Evolutionary conservation across 2,888 invertebrate genomes (phyloP), one percentile per base, ranked within the genome.

Genomic region (Andrena trimmerana): DNA sequence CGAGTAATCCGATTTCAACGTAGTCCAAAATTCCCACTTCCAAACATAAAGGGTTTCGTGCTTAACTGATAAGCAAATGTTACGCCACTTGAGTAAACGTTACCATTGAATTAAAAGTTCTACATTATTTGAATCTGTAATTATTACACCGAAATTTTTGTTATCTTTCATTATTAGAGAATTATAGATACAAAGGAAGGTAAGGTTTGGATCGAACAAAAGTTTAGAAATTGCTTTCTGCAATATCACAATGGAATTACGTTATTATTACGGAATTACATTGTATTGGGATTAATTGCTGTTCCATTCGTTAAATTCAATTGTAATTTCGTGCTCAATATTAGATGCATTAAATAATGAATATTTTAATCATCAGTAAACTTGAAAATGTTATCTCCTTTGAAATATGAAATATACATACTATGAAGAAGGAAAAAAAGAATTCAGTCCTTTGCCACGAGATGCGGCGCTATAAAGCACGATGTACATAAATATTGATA

Each of bases 401-500:
- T n/a, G 48, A 0, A 31, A 50, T 6, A 48, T n/a, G 2, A 42
- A 6, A 36, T 24, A 4, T 5, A 24, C 57, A 20, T 48, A 50
- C 20, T 29, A 7, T 4, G 16, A 31, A 24, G 7, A 33, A 54
- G 31, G 3, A 20, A 67, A 74, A 8, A 8, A 50, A 33, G 36
- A 69, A 69, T 63, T 74, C 48, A 77, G 65, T 81, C 84, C 50
- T 77, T 24, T 52, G 68, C 62, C 24, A 29, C 36, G 75, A 77
- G 57, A 67, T 27, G 71, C 42, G 66, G 52, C 76, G 72, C 68
- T 67, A 62, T 42, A 60, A 75, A 65, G 29, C 60, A 67, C 76
- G 69, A 78, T 81, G 74, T 67, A 67, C 75, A 83, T 68, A 86
- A 82, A 81, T 87, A 84, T 67, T 78, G 85, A 82, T 90, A 89